phyloP scores from a whole-genome alignment of 2,888 invertebrate genomes.

The Habrosyne pyritoides region DNA sequence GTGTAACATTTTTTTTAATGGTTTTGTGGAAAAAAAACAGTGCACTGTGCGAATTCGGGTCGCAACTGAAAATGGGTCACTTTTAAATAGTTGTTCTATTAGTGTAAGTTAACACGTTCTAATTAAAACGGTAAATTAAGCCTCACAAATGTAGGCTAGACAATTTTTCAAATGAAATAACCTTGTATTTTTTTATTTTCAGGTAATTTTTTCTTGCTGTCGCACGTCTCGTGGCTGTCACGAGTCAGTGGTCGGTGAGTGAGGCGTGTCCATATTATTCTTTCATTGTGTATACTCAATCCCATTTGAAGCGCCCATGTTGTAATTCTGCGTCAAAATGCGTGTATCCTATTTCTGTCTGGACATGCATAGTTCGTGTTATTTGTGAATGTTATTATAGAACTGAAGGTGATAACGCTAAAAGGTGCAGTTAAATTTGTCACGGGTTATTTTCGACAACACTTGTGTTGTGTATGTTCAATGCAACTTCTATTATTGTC shows the following conservation, averaged over 20 bases:
- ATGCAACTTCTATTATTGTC: constrained; percentile 57
- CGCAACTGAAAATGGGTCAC: constrained; percentile 71
- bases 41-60: constrained; percentile 76
- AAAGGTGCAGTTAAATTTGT: constrained; percentile 71
- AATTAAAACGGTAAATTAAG: constrained; percentile 66
- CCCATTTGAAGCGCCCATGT: constrained; percentile 55
- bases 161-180: constrained; percentile 42
- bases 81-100: constrained; percentile 70
- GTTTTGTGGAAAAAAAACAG: constrained; percentile 56
- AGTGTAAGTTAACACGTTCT: constrained; percentile 73
- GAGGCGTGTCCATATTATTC: constrained; percentile 46
- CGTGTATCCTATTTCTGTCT: constrained; percentile 63
- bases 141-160: constrained; percentile 39
- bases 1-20: constrained; percentile 72
- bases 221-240: constrained; percentile 25
- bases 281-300: constrained; percentile 37
- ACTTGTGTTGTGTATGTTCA: constrained; percentile 54
- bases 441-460: constrained; percentile 69
- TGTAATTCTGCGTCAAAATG: constrained; percentile 55
- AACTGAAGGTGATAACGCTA: constrained; percentile 76
- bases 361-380: constrained; percentile 58
- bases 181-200: constrained; percentile 61
- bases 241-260: constrained; percentile 27
- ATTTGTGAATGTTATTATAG: constrained; percentile 71
- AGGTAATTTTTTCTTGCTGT: constrained; percentile 61